A percentile compares a stretch with the other conserved stretches of the same genome.
Conservation (phyloP, 2,797 vertebrate genomes). For the Scolopax bukidnonensis region DNA sequence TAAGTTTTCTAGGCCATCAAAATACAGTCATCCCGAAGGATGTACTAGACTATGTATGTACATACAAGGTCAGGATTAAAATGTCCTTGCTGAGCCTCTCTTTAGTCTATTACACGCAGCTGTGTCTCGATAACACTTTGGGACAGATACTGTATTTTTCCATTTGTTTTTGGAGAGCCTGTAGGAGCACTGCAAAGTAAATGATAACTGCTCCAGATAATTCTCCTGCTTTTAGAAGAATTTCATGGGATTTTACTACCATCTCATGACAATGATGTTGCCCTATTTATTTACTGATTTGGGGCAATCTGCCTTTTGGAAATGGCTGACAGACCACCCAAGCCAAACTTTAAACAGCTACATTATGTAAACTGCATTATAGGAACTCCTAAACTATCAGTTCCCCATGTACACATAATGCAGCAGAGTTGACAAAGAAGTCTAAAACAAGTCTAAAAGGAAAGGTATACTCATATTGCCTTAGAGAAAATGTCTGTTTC, state of each 20-base stretch:
- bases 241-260: neutral
- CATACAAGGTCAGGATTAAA: slow-evolving; percentile 48
- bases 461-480: neutral
- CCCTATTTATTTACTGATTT: neutral
- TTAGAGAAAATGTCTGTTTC: neutral
- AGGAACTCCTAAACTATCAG: neutral
- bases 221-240: neutral
- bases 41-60: neutral
- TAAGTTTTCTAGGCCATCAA: slow-evolving; percentile 61
- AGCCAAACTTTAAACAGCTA: neutral
- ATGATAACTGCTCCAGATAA: neutral
- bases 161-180: slow-evolving; percentile 9
- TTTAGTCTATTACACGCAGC: neutral
- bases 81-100: slow-evolving; percentile 21
- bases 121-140: slow-evolving; percentile 6
- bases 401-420: neutral
- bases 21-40: slow-evolving; percentile 26
- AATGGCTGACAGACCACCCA: neutral
- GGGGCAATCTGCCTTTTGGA: neutral
- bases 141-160: slow-evolving; percentile 35
- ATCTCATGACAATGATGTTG: neutral
- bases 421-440: neutral
- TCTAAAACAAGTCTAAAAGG: neutral
- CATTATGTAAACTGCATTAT: neutral
- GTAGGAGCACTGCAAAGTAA: neutral